These are phyloP conservation scores for Anguilla japonica DNA, from an alignment of 2,113 vertebrate species.

Conservation along the genomic window DNA sequence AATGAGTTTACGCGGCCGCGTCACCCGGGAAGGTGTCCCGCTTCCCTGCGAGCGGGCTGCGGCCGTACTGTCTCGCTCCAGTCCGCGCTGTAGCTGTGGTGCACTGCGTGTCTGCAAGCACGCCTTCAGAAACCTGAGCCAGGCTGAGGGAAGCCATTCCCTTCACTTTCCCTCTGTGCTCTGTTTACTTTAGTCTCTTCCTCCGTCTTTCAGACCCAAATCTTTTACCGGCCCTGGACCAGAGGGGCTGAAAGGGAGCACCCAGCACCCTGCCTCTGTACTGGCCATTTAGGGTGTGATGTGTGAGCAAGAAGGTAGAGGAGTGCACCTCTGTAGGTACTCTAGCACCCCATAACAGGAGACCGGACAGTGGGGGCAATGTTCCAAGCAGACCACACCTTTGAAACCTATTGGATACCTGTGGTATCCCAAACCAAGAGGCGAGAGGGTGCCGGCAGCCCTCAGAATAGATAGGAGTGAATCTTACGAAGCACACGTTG, in stretches of 20 bases:
- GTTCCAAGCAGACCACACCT: neutral
- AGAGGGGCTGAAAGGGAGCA: neutral
- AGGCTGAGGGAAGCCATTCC: neutral
- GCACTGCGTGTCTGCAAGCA: neutral
- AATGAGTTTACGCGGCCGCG: constrained; percentile 23
- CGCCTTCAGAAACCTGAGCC: neutral
- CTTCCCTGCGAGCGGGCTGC: neutral
- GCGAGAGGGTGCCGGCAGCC: neutral
- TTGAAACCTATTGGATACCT: neutral
- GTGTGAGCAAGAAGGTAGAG: neutral
- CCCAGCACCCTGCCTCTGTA: neutral
- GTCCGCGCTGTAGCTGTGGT: neutral
- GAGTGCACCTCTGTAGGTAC: neutral
- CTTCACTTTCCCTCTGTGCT: neutral
- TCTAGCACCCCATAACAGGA: neutral
- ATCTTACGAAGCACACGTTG: neutral
- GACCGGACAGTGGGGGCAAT: neutral
- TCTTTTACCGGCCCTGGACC: neutral
- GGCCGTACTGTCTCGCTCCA: neutral
- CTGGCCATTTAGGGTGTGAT: neutral
- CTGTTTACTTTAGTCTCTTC: neutral
- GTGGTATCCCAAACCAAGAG: neutral
- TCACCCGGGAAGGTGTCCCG: neutral
- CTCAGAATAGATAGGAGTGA: neutral
- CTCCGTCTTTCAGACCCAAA: too few relatives aligned